A percentile compares a stretch with the other conserved stretches of the same genome.
These are phyloP conservation scores for Melanophora roralis DNA, from an alignment of 2,888 invertebrate genomes.

Conservation along the genomic window DNA sequence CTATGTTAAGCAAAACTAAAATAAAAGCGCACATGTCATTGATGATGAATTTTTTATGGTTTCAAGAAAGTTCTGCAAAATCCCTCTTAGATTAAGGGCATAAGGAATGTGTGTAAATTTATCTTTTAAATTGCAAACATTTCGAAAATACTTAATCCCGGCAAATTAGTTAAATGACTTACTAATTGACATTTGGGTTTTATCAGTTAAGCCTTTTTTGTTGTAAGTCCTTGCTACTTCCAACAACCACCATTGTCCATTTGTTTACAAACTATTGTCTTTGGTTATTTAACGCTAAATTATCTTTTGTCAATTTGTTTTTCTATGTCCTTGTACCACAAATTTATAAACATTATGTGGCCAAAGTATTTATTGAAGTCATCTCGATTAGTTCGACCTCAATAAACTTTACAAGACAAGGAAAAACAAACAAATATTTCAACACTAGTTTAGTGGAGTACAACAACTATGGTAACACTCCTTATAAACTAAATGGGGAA, in stretches of 20 bases:
- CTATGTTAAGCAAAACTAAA: neutral
- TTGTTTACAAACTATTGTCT: neutral
- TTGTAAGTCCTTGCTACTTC: conserved; percentile 10
- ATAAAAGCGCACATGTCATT: conserved; percentile 36
- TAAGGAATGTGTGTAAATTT: neutral
- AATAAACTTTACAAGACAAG: conserved; percentile 42
- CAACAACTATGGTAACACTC: conserved; percentile 18
- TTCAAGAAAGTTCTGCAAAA: neutral
- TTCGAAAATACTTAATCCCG: conserved; percentile 41
- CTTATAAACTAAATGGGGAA: too few species aligned
- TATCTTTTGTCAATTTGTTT: conserved; percentile 54
- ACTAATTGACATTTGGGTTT: conserved; percentile 60
- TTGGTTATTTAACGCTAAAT: conserved; percentile 61
- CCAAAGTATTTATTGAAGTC: conserved; percentile 65
- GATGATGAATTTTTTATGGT: conserved; percentile 26
- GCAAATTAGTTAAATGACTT: conserved; percentile 61
- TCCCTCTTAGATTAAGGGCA: neutral
- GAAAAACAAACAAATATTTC: conserved; percentile 24
- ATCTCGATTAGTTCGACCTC: conserved; percentile 63
- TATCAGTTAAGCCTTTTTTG: conserved; percentile 57
- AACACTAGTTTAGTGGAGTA: conserved; percentile 27
- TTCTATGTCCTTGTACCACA: neutral
- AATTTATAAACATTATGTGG: conserved; percentile 72
- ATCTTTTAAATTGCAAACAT: conserved; percentile 2
- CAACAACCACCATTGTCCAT: conserved; percentile 17